phyloP scores from a whole-genome alignment of 2,888 invertebrate species.

The Cataglyphis albicans region DNA sequence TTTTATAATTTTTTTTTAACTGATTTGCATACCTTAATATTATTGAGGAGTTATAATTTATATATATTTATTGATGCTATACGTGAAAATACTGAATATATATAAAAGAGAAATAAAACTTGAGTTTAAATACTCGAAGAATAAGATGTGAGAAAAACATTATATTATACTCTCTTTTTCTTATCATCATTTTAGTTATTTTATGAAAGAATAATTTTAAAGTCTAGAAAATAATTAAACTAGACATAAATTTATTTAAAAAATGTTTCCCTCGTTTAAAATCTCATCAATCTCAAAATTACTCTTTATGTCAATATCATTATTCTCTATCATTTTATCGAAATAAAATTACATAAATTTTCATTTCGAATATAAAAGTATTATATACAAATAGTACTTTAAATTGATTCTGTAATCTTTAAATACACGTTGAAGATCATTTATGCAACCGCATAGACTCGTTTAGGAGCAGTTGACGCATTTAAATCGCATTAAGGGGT shows the following conservation, averaged over 20 bases:
- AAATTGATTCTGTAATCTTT: constrained; percentile 3
- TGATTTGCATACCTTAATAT: too few relatives aligned
- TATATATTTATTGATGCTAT: too few relatives aligned
- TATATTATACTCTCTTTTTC: neutral
- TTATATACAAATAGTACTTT: neutral
- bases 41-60: too few relatives aligned
- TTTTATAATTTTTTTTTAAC: too few relatives aligned
- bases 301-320: neutral
- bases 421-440: neutral
- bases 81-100: neutral
- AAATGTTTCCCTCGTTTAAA: neutral
- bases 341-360: neutral
- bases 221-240: neutral
- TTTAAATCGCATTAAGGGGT: constrained; percentile 49
- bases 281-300: neutral
- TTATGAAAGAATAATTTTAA: neutral
- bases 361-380: neutral
- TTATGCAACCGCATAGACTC: neutral
- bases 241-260: neutral
- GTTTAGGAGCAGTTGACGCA: constrained; percentile 38
- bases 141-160: neutral
- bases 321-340: neutral
- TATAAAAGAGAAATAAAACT: neutral
- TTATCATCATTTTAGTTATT: neutral
- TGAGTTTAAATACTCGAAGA: neutral